phyloP scores from a whole-genome alignment of 2,888 invertebrate genomes.

The Octonoba sinensis region DNA sequence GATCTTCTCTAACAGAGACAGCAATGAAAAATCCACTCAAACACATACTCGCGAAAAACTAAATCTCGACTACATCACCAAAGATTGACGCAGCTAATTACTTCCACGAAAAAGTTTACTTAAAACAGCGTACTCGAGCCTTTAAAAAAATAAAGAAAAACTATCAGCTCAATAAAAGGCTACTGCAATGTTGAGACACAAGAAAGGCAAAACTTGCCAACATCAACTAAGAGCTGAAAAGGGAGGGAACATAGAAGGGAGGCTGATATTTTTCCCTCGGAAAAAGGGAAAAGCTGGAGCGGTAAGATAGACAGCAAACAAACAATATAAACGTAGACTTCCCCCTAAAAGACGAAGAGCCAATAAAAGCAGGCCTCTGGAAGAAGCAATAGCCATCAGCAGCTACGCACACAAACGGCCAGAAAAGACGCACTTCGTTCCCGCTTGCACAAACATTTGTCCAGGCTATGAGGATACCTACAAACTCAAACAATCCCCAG shows the following conservation, averaged over 20 bases:
- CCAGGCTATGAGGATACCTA: slow-evolving; percentile 50
- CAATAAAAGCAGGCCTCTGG: slow-evolving; percentile 34
- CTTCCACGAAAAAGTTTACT: slow-evolving; percentile 42
- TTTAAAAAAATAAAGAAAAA: not conserved
- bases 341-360: slow-evolving; percentile 34
- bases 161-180: no score
- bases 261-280: slow-evolving; percentile 28
- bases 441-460: slow-evolving; percentile 59
- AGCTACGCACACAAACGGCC: slow-evolving; percentile 38
- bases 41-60: no score
- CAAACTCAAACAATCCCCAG: slow-evolving; percentile 55
- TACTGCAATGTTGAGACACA: no score
- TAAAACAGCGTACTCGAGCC: slow-evolving; percentile 5
- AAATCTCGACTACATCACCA: not conserved
- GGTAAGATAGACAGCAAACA: slow-evolving; percentile 60
- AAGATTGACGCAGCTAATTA: slow-evolving; percentile 54
- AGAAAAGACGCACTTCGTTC: slow-evolving; percentile 15
- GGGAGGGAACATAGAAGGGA: not conserved
- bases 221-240: slow-evolving; percentile 6
- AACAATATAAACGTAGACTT: slow-evolving; percentile 42
- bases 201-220: slow-evolving; percentile 33
- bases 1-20: no score
- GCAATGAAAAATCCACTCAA: no score
- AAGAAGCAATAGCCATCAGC: slow-evolving; percentile 60
- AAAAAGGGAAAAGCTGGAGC: slow-evolving; percentile 32